Evolutionary conservation across 2,113 vertebrate species (phyloP), one percentile per base, ranked within the genome.

Genomic region (Ictalurus punctatus): DNA sequence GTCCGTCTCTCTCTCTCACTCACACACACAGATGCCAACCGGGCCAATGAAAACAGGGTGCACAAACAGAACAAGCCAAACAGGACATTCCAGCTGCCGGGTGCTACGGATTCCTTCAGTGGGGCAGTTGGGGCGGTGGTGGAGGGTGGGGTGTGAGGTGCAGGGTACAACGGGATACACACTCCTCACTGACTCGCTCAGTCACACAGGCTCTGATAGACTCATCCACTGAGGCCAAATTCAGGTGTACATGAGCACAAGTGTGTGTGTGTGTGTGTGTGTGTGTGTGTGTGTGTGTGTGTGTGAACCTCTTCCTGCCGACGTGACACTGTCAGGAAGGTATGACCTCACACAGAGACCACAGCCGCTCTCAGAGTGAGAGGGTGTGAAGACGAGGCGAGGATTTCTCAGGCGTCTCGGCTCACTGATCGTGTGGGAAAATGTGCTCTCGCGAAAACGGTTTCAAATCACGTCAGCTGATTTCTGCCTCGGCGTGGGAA

Each of bases 21-120:
- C 86, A 65, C 85, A 82, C 82, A 59, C 88, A 92, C 73, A 91
- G 58, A 90, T 88, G 67, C 90, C 90, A 92, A 88, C 87, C 84
- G 17, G 85, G 91, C 92, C 91, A 93, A 92, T 92, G 85, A 92
- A 92, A 93, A 92, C 91, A 92, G 87, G 59, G 82, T 84, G 63
- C 76, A 44, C 86, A 93, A 92, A 95, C 92, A 95, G 86, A 95
- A 93, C 94, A 95, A 94, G 94, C 95, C 95, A 96, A 96, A 96
- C 96, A 96, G 96, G 95, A 96, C 95, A 95, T 96, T 96, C 96
- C 95, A 95, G 95, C 95, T 95, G 95, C 94, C 91, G 94, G 95
- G 94, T 94, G 94, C 95, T 94, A 93, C 92, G 94, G 95, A 95
- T 95, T 95, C 95, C 94, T 95, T 93, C 92, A 94, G 92, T 92